phyloP scores from a whole-genome alignment of 2,797 vertebrate genomes.

The Siniperca scherzeri region DNA sequence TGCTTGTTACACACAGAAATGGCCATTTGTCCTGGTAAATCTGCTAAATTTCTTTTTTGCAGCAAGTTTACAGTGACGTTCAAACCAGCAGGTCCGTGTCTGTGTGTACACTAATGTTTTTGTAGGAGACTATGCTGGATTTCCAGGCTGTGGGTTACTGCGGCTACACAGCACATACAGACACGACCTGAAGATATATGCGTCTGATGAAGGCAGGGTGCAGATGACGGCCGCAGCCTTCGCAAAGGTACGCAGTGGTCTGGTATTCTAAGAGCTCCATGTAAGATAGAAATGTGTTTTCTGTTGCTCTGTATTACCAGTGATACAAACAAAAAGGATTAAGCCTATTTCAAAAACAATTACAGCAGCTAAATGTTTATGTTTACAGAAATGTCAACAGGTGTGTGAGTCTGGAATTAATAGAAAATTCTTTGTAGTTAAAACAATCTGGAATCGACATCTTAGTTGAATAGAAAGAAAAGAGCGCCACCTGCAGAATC shows the following conservation, averaged over 20 bases:
- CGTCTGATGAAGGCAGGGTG: constrained; percentile 97
- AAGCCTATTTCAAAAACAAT: neutral
- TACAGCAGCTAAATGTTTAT: neutral
- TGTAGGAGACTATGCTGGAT: constrained; percentile 97
- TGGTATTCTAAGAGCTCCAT: neutral
- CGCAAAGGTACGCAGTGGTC: constrained; percentile 89
- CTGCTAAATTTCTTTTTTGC: neutral
- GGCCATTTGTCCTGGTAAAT: neutral
- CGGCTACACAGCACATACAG: constrained; percentile 98
- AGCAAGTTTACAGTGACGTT: neutral
- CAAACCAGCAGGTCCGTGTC: neutral
- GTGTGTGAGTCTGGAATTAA: neutral
- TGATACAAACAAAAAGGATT: neutral
- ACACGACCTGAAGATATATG: constrained; percentile 98
- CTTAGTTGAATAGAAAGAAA: neutral
- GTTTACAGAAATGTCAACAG: neutral
- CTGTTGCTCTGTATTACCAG: neutral
- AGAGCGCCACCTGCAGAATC: neutral
- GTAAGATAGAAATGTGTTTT: neutral
- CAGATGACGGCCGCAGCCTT: constrained; percentile 99
- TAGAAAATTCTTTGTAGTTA: neutral
- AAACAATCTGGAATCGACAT: neutral
- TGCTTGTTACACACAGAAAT: neutral
- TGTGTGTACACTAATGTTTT: neutral
- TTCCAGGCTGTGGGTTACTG: constrained; percentile 96